Conservation (phyloP, 2,888 invertebrate genomes). For the Villa cingulata region DNA sequence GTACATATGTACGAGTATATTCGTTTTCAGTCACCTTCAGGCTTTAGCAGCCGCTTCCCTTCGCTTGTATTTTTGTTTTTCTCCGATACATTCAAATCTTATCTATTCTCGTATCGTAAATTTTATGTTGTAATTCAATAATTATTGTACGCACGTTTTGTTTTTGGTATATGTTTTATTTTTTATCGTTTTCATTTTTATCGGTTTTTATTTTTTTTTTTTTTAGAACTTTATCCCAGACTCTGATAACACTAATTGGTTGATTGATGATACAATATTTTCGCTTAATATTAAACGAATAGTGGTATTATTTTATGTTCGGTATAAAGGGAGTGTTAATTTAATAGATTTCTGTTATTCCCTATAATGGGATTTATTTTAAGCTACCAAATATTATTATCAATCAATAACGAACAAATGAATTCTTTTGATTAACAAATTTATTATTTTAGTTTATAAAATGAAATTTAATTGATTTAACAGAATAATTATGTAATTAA, state of each 20-base stretch:
- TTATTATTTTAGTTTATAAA: no score
- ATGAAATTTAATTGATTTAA: no score
- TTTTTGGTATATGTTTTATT: background rate
- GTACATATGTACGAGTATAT: no score
- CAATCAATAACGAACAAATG: background rate
- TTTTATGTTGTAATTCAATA: background rate
- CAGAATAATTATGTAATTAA: no score
- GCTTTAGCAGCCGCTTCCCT: no score
- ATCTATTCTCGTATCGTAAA: background rate
- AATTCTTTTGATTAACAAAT: no score
- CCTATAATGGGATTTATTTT: background rate
- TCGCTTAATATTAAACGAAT: no score
- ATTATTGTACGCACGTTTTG: background rate
- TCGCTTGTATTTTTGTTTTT: background rate
- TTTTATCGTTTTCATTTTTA: background rate
- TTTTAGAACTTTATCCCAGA: background rate
- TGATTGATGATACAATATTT: constrained; percentile 8
- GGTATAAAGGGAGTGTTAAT: no score
- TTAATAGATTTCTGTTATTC: background rate
- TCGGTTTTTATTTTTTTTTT: background rate
- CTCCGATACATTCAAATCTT: no score
- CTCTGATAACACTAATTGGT: constrained; percentile 4
- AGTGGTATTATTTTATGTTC: no score
- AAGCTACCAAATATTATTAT: background rate
- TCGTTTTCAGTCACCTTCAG: no score